Conservation (phyloP, 2,113 vertebrate genomes). For the Sebastes fasciatus region DNA sequence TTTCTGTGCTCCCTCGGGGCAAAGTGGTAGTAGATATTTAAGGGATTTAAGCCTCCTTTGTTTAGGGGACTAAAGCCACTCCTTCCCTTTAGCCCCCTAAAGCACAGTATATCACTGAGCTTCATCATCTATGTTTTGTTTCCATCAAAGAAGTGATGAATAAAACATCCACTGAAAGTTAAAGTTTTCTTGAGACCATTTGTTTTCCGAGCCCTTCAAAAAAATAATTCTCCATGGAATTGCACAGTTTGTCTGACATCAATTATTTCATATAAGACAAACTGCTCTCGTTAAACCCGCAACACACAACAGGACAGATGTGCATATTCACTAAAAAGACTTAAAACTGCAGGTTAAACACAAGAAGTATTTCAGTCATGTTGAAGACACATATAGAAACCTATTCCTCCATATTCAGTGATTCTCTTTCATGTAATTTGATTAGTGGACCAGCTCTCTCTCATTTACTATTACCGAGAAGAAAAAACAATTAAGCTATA, state of each 20-base stretch:
- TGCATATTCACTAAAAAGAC: constrained; percentile 67
- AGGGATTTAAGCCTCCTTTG: constrained; percentile 77
- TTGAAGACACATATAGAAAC: constrained; percentile 28
- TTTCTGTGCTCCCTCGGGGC: constrained; percentile 67
- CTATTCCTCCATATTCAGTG: constrained; percentile 32
- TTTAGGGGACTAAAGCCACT: constrained; percentile 56
- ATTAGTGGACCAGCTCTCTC: constrained; percentile 59
- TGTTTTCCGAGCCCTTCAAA: constrained; percentile 62
- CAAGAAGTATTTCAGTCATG: constrained; percentile 26
- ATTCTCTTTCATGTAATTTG: constrained; percentile 66
- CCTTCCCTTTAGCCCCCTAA: constrained; percentile 44
- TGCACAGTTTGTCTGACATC: constrained; percentile 67
- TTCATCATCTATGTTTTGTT: constrained; percentile 47
- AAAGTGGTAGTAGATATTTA: constrained; percentile 71
- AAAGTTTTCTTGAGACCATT: constrained; percentile 59
- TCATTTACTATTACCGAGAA: constrained; percentile 60
- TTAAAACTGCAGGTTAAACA: constrained; percentile 55
- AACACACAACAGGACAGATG: constrained; percentile 64
- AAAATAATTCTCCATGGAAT: constrained; percentile 61
- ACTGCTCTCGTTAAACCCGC: constrained; percentile 61
- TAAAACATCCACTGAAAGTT: constrained; percentile 49
- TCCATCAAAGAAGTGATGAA: constrained; percentile 41
- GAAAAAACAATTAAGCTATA: constrained; percentile 75
- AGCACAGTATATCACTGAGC: constrained; percentile 24
- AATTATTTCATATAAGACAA: constrained; percentile 73